Evolutionary conservation across 2,888 invertebrate species (phyloP), one percentile per base, ranked within the genome.

Genomic region (Horisme vitalbata): DNA sequence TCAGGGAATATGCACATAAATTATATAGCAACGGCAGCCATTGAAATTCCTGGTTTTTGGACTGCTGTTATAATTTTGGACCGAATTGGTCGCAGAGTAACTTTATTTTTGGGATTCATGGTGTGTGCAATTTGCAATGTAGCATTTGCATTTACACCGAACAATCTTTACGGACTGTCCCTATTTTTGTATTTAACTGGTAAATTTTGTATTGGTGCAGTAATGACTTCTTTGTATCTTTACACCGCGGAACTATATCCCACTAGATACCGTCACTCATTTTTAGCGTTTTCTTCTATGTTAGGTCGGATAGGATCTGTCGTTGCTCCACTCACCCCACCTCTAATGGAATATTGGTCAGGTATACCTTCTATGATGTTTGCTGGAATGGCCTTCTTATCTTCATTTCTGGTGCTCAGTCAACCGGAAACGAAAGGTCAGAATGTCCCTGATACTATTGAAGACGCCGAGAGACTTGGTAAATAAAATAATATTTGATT

Each of bases 1-100:
- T 91, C 93, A 28, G 95, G 95, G 3, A 93, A 95, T 73, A 93
- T 93, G 71, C 95, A 95, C 71, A 66, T 94, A 6, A 96, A 95
- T 76, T 96, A 95, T 65, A 92, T 95, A 33, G 77, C 92, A 15
- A 91, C 91, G 4, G 84, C 91, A 4, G 75, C 91, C 18, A 90
- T 94, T 20, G 95, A 95, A 73, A 92, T 95, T 55, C 95, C 95
- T 2, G 95, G 93, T 0, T 94, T 92, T 68, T 83, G 93, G 65
- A 69, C 92, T 27, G 93, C 93, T 1, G 92, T 92, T 41, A 71
- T 93, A 20, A 66, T 93, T 13, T 90, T 94, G 65, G 93, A 94
- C 63, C 89, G 79, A 57, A 71, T 92, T 13, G 94, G 94, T 9
- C 80, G 94, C 37, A 78, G 73, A 52, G 26, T 70, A 2, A 81